Percentiles rank a stretch among this genome's conserved stretches.
Evolutionary conservation across 2,888 invertebrate species (phyloP).

Genomic region (Euclidia mi): DNA sequence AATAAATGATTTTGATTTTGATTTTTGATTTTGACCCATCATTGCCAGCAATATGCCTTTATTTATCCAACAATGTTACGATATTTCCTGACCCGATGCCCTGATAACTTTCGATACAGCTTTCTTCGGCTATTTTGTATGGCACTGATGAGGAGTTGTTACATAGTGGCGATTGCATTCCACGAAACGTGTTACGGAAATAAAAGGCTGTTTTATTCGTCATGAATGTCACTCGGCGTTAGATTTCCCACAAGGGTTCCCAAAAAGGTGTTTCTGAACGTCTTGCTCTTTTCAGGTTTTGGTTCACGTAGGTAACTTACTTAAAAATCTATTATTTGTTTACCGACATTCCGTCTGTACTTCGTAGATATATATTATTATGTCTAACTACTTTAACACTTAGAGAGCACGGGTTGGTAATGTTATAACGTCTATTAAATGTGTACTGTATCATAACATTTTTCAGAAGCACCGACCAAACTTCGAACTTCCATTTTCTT

Average conservation of each 20-base stretch:
- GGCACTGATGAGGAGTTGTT: constrained; percentile 59
- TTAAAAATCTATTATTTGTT: constrained; percentile 43
- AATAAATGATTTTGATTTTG: no score
- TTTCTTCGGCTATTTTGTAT: constrained; percentile 61
- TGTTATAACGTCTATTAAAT: constrained; percentile 9
- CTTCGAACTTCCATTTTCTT: constrained; percentile 49
- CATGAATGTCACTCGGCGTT: constrained; percentile 56
- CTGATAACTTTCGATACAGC: constrained; percentile 72
- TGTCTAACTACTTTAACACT: not conserved
- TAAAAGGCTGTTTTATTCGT: constrained; percentile 60
- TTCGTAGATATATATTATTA: not conserved
- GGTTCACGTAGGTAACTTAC: constrained; percentile 33
- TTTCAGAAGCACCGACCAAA: constrained; percentile 37
- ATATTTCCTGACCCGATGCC: constrained; percentile 73
- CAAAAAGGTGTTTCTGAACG: constrained; percentile 44
- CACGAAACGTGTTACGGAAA: constrained; percentile 63
- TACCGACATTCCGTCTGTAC: not conserved
- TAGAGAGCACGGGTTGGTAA: not conserved
- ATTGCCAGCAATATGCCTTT: constrained; percentile 77
- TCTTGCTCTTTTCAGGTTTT: constrained; percentile 41
- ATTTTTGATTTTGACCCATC: no score
- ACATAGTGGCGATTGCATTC: constrained; percentile 61
- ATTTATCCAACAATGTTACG: constrained; percentile 78
- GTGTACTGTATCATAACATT: constrained; percentile 43
- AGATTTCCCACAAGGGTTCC: constrained; percentile 52